Base-by-base conservation (phyloP, 2,113 vertebrate genomes). In the Paralichthys olivaceus region DNA sequence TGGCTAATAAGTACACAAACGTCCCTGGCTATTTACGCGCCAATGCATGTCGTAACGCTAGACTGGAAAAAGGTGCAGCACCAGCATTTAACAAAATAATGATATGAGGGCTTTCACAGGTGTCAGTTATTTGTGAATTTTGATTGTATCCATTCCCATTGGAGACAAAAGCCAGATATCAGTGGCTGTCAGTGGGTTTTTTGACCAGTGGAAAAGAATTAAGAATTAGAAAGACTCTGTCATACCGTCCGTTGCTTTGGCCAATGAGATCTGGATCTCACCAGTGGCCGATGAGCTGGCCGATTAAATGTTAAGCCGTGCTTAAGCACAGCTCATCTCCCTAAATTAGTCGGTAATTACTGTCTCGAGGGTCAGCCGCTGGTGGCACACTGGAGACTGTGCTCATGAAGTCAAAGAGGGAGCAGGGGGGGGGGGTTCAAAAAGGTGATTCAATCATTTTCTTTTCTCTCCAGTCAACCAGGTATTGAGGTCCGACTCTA, bases 281-380 rank as follows among this genome's bases (percentile, higher is more conserved):
- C 68, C 51, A 11, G 63, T 58, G 49, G 68, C 57, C 43, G 55
- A 67, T 53, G 43, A 77, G 80, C 62, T 1, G 76, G 47, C 72
- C 17, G 86, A 88, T 93, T 88, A 90, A 91, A 87, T 25, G 81
- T 81, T 91, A 89, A 93, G 88, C 89, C 51, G 62, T 23, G 53
- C 80, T 91, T 87, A 93, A 92, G 83, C 80, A 51, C 82, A 59
- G 87, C 89, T 94, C 89, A 90, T 91, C 93, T 89, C 85, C 85
- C 83, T 93, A 40, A 93, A 94, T 94, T 93, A 87, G 89, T 29
- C 40, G 37, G 77, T 90, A 93, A 94, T 93, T 91, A 90, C 69
- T 82, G 90, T 92, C 89, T 89, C 61, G 54, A 69, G 87, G 55
- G 89, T 83, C 87, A 66, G 80, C 34, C 0, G 29, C 58, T 22